A percentile compares a stretch with the other conserved stretches of the same genome.
Conservation (phyloP, 2,888 invertebrate genomes). For the Thymelicus lineola region DNA sequence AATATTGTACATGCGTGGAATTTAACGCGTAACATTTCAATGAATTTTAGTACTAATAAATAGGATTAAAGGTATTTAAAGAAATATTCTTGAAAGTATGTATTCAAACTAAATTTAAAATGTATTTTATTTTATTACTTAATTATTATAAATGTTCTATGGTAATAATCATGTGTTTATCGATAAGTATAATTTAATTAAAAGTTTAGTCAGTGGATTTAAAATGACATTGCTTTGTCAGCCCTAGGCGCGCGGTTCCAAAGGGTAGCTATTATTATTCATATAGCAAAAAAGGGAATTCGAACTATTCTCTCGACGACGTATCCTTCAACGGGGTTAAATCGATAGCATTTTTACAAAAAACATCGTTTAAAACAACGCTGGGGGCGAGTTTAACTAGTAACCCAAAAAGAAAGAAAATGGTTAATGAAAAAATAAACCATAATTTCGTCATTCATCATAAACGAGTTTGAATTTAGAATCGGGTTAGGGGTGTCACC, state of each 20-base stretch:
- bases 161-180: too few species aligned
- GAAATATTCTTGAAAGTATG: background rate
- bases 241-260: conserved; percentile 53
- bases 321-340: conserved; percentile 65
- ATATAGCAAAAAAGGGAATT: conserved; percentile 63
- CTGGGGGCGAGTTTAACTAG: conserved; percentile 59
- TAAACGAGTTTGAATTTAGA: conserved; percentile 62
- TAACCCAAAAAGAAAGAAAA: conserved; percentile 36
- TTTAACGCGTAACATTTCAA: background rate
- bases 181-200: too few species aligned
- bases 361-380: conserved; percentile 68
- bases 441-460: conserved; percentile 36
- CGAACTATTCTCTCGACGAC: conserved; percentile 62
- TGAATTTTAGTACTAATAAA: too few species aligned
- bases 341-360: conserved; percentile 47
- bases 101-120: too few species aligned
- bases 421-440: conserved; percentile 22
- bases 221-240: background rate
- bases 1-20: background rate
- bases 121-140: too few species aligned
- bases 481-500: conserved; percentile 76
- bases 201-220: background rate
- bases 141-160: too few species aligned
- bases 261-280: conserved; percentile 80
- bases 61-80: too few species aligned